Conservation (phyloP, 2,113 vertebrate genomes). For the Periophthalmus modestus region DNA sequence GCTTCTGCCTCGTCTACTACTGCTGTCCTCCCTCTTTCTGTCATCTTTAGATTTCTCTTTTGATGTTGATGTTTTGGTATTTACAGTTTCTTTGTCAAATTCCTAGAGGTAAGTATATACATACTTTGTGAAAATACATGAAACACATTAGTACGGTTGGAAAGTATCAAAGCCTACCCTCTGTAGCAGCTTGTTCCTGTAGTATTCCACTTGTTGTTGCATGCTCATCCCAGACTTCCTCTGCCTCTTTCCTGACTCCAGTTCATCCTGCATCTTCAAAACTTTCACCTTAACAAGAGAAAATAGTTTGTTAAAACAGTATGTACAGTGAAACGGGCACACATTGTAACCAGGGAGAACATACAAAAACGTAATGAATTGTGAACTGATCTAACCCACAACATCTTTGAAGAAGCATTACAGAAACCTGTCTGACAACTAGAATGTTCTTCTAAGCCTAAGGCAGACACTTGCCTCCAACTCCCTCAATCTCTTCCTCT, state of each 20-base stretch:
- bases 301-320: neutral
- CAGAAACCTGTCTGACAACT: neutral
- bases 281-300: slow-evolving; percentile 74
- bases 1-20: slow-evolving; percentile 61
- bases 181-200: slow-evolving; percentile 80
- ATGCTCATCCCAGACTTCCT: slow-evolving; percentile 75
- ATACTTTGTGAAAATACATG: neutral
- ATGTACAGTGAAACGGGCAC: neutral
- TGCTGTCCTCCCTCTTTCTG: slow-evolving; percentile 65
- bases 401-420: neutral
- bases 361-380: neutral
- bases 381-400: neutral
- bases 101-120: slow-evolving; percentile 57
- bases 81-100: slow-evolving; percentile 77
- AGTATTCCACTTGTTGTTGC: slow-evolving; percentile 79
- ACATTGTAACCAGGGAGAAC: neutral
- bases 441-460: no score
- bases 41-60: slow-evolving; percentile 75
- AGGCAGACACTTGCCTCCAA: slow-evolving; percentile 70
- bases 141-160: neutral
- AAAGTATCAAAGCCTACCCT: slow-evolving; percentile 60
- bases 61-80: slow-evolving; percentile 55
- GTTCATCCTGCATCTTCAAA: slow-evolving; percentile 81
- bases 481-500: slow-evolving; percentile 78
- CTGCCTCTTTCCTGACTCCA: slow-evolving; percentile 77